Evolutionary conservation across 2,113 vertebrate species (phyloP), one percentile per base, ranked within the genome.

Genomic region (Crotalus tigris): DNA sequence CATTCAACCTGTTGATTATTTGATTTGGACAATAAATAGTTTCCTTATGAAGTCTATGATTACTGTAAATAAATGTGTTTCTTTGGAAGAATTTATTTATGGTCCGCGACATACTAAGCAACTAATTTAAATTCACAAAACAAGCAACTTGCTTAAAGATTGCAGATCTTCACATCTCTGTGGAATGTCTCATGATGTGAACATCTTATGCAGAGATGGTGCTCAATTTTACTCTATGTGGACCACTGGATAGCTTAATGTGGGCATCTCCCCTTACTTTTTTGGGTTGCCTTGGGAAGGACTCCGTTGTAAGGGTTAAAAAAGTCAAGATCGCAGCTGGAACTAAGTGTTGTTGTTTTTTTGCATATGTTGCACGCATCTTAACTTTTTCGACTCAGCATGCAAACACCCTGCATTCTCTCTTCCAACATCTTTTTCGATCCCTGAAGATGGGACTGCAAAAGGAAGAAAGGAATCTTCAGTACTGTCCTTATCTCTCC

Each of bases 51-150:
- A 61, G 19, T 39, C 85, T 17, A 23, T 49, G n/a, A 88, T 58
- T 58, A 23, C 53, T 55, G 39, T 90, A 92, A 92, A 92, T 51
- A 89, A 92, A 33, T 7, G 24, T 29, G 51, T 19, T 75, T 39
- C 55, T 90, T 93, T 58, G 26, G 85, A 88, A 87, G 8, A 21
- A 21, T 81, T 81, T 88, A 75, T 81, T 88, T 81, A 92, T 51
- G 46, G 54, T 12, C 23, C 15, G 10, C 85, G 44, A 33, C 39
- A 92, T n/a, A 85, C 33, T 89, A 57, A 89, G 46, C 58, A 85
- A 75, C 54, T 51, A 29, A 85, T 85, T 85, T 85, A 89, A 46
- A 92, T 90, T 92, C 54, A 92, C 61, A 55, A 55, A 92, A 55
- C 33, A n/a, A 54, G 33, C 55, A 44, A 58, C 5, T 75, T 17